Conservation (phyloP, 2,888 invertebrate species). For the Volucella inanis region DNA sequence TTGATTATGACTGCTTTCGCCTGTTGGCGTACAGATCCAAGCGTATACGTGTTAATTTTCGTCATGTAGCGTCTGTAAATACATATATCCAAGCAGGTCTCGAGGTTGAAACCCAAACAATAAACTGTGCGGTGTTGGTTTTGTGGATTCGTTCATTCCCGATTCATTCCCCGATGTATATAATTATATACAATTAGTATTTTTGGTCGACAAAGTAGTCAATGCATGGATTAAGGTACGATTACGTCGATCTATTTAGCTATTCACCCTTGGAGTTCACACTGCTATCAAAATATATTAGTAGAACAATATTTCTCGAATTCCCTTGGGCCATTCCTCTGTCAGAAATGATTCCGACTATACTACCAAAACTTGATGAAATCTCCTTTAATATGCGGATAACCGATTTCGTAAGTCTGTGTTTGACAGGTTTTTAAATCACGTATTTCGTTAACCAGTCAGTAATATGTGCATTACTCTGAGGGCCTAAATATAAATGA, state of each 20-base stretch:
- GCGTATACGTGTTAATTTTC: not conserved
- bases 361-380: constrained; percentile 74
- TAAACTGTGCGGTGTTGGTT: constrained; percentile 7
- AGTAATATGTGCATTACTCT: constrained; percentile 1
- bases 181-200: too few relatives aligned
- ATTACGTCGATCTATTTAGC: constrained; percentile 38
- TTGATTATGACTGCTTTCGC: constrained; percentile 12
- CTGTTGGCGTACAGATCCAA: not conserved
- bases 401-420: constrained; percentile 39
- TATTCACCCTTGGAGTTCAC: constrained; percentile 75
- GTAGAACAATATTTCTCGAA: constrained; percentile 75
- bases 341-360: constrained; percentile 76
- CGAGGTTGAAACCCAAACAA: constrained; percentile 8
- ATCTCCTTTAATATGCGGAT: constrained; percentile 44
- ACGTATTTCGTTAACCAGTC: constrained; percentile 60
- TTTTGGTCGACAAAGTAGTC: too few relatives aligned
- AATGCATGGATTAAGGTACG: too few relatives aligned
- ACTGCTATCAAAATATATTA: constrained; percentile 75
- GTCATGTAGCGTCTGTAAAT: not conserved
- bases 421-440: constrained; percentile 40
- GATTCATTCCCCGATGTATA: constrained; percentile 26
- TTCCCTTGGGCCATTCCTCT: constrained; percentile 74
- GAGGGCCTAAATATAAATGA: not conserved
- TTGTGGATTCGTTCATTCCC: too few relatives aligned
- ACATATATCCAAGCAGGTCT: not conserved